phyloP scores from a whole-genome alignment of 2,113 vertebrate species.

The Nannobrachium achirus region DNA sequence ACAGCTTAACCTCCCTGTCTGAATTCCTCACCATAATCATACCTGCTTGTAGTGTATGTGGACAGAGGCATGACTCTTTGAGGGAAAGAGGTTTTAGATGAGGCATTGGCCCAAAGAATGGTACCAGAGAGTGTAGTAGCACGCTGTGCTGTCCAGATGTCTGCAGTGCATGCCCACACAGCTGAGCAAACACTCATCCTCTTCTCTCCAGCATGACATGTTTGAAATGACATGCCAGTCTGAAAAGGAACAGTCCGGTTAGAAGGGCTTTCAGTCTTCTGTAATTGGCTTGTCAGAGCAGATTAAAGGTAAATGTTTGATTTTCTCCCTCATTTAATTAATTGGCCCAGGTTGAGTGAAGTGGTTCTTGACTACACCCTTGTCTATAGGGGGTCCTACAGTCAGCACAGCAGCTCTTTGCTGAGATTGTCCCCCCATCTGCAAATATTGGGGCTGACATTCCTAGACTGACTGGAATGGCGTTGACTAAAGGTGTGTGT shows the following conservation, averaged over 20 bases:
- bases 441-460: constrained; percentile 65
- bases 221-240: constrained; percentile 70
- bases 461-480: constrained; percentile 59
- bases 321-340: constrained; percentile 7
- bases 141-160: constrained; percentile 65
- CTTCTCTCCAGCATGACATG: constrained; percentile 70
- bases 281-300: constrained; percentile 27
- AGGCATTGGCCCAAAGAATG: constrained; percentile 17
- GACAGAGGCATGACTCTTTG: background rate
- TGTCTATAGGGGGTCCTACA: background rate
- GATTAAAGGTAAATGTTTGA: constrained; percentile 24
- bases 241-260: constrained; percentile 43
- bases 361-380: no score
- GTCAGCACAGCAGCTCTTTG: background rate
- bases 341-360: constrained; percentile 4
- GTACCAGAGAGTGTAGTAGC: constrained; percentile 7
- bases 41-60: constrained; percentile 36
- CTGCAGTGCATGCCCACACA: constrained; percentile 52
- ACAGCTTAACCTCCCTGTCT: background rate
- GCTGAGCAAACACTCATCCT: constrained; percentile 79
- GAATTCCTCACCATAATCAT: constrained; percentile 32
- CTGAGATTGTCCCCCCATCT: constrained; percentile 35
- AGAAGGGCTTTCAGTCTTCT: background rate
- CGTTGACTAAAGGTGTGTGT: constrained; percentile 30
- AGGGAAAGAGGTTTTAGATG: background rate